A percentile compares a stretch with the other conserved stretches of the same genome.
phyloP scores from a whole-genome alignment of 1,140 invertebrate genomes.

The Drosophila persimilis region DNA sequence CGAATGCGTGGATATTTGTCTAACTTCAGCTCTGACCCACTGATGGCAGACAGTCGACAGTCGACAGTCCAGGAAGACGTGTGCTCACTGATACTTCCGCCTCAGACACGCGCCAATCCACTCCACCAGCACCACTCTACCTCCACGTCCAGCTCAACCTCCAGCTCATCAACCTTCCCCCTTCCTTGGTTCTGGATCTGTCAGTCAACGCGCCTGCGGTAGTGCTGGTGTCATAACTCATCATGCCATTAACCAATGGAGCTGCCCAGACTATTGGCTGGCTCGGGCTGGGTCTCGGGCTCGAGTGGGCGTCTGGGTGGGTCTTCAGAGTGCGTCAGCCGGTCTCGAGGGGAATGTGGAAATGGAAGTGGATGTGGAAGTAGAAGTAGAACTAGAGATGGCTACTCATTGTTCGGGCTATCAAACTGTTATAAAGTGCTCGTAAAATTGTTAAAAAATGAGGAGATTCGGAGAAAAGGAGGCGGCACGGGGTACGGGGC shows the following conservation, averaged over 20 bases:
- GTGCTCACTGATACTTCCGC: slow-evolving; percentile 69
- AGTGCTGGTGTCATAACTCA: slow-evolving; percentile 64
- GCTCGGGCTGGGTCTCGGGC: background rate
- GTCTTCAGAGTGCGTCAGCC: slow-evolving; percentile 33
- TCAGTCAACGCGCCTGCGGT: slow-evolving; percentile 6
- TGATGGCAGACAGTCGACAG: too few relatives aligned
- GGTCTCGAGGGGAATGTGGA: slow-evolving; percentile 12
- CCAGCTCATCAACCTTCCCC: background rate
- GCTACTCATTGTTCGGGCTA: slow-evolving; percentile 71
- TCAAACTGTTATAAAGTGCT: slow-evolving; percentile 80
- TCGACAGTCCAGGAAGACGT: slow-evolving; percentile 24
- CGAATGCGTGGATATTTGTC: slow-evolving; percentile 23
- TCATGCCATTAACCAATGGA: slow-evolving; percentile 75
- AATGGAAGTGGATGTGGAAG: background rate
- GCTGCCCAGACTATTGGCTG: slow-evolving; percentile 44
- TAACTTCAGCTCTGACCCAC: slow-evolving; percentile 15
- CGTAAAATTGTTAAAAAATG: slow-evolving; percentile 70
- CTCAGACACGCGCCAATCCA: slow-evolving; percentile 61
- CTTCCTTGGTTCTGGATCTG: slow-evolving; percentile 22
- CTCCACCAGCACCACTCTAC: background rate
- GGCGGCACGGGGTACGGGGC: background rate
- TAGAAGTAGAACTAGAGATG: slow-evolving; percentile 11
- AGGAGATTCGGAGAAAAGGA: background rate
- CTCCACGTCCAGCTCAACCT: background rate
- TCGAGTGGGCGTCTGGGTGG: slow-evolving; percentile 59